Evolutionary conservation across 2,797 vertebrate genomes (phyloP).

Genomic region (Parambassis ranga): DNA sequence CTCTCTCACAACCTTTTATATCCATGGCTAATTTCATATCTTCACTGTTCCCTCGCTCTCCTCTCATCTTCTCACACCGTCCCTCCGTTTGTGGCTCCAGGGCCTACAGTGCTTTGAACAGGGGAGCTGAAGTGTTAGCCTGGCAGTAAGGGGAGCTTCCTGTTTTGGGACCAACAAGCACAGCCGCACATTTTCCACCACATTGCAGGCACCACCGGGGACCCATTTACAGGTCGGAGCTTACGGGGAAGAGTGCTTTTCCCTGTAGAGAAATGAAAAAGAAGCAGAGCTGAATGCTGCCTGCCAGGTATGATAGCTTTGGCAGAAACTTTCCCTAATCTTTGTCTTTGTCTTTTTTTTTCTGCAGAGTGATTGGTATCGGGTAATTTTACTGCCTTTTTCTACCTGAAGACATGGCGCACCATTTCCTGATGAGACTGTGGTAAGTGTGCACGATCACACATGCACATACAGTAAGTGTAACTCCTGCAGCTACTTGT

Average conservation of each 20-base stretch:
- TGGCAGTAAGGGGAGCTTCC: constrained; percentile 22
- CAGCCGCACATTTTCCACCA: constrained; percentile 49
- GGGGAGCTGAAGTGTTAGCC: constrained; percentile 12
- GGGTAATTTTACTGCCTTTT: constrained; percentile 43
- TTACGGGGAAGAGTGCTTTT: constrained; percentile 31
- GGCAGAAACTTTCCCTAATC: constrained; percentile 15
- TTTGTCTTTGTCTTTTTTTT: constrained; percentile 27
- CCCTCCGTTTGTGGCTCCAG: constrained; percentile 4
- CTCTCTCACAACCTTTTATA: constrained; percentile 9
- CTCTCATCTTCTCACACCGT: background rate
- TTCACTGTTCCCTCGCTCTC: background rate
- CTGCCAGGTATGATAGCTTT: background rate
- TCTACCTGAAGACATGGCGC: constrained; percentile 65
- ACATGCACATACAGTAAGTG: background rate
- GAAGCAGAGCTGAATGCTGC: constrained; percentile 1
- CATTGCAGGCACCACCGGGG: constrained; percentile 37
- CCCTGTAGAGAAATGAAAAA: constrained; percentile 14
- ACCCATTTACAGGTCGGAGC: constrained; percentile 60
- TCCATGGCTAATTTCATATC: constrained; percentile 24
- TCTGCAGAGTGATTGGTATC: constrained; percentile 39
- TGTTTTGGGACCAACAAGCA: constrained; percentile 46
- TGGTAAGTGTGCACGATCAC: constrained; percentile 58
- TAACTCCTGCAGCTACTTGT: constrained; percentile 37
- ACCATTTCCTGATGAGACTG: constrained; percentile 72
- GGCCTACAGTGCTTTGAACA: constrained; percentile 8